These are phyloP conservation scores for Notiomystis cincta DNA, from an alignment of 2,113 vertebrate genomes.

Conservation along the genomic window DNA sequence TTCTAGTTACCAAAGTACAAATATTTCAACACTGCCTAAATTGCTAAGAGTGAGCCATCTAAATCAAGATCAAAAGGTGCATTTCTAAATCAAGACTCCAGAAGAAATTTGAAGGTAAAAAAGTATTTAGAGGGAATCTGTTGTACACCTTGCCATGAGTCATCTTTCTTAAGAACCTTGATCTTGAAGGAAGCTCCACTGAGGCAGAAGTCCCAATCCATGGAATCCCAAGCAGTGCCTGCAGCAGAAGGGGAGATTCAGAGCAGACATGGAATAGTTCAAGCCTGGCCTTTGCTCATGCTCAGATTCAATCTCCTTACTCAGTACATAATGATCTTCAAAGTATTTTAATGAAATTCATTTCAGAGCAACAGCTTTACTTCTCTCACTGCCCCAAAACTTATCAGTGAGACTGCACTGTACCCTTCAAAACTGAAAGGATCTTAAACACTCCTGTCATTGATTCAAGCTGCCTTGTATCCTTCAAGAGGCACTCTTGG, in stretches of 20 bases:
- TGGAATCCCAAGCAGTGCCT: rapidly evolving
- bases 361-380: background rate
- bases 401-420: background rate
- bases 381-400: background rate
- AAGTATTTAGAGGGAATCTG: background rate
- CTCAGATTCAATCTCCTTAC: background rate
- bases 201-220: background rate
- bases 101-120: background rate
- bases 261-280: background rate
- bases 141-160: background rate
- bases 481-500: background rate
- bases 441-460: background rate
- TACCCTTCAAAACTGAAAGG: background rate
- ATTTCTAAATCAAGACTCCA: background rate
- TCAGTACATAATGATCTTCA: background rate
- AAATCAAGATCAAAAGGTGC: background rate
- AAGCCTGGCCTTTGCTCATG: background rate
- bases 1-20: background rate
- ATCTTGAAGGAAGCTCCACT: background rate
- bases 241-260: background rate
- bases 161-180: background rate
- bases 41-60: background rate
- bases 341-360: background rate
- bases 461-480: background rate
- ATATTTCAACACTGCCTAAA: slow-evolving; percentile 21